phyloP scores from a whole-genome alignment of 2,797 vertebrate species.

The Protosalanx chinensis region DNA sequence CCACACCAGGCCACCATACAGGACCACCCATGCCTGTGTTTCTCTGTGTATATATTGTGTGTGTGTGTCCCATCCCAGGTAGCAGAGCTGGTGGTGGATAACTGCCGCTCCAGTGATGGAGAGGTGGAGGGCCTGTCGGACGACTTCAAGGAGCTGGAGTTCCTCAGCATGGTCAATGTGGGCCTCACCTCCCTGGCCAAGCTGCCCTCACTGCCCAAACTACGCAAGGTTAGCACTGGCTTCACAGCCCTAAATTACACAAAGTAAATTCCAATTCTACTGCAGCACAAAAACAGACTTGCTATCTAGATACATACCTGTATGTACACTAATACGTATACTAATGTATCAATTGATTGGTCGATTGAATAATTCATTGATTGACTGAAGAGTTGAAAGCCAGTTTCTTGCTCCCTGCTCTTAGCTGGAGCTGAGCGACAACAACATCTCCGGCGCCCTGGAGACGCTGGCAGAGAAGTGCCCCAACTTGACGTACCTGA shows the following conservation, averaged over 20 bases:
- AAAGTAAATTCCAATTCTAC: too few species aligned
- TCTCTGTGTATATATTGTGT: not conserved
- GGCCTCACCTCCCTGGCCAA: constrained; percentile 85
- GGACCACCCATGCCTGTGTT: too few species aligned
- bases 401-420: not conserved
- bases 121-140: constrained; percentile 91
- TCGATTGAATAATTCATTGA: not conserved
- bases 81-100: constrained; percentile 89
- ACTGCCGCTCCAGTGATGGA: constrained; percentile 86
- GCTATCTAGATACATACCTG: not conserved
- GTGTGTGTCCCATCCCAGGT: constrained; percentile 65
- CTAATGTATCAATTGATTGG: not conserved
- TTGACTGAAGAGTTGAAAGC: not conserved
- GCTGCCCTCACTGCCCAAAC: constrained; percentile 85
- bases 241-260: not conserved
- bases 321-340: not conserved
- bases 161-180: constrained; percentile 92
- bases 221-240: constrained; percentile 77
- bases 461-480: constrained; percentile 88
- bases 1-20: too few species aligned
- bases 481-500: constrained; percentile 91
- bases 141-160: constrained; percentile 85
- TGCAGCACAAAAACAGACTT: not conserved
- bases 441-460: constrained; percentile 86
- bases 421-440: constrained; percentile 90